phyloP scores from a whole-genome alignment of 2,797 vertebrate genomes.

The Pseudochirops cupreus region DNA sequence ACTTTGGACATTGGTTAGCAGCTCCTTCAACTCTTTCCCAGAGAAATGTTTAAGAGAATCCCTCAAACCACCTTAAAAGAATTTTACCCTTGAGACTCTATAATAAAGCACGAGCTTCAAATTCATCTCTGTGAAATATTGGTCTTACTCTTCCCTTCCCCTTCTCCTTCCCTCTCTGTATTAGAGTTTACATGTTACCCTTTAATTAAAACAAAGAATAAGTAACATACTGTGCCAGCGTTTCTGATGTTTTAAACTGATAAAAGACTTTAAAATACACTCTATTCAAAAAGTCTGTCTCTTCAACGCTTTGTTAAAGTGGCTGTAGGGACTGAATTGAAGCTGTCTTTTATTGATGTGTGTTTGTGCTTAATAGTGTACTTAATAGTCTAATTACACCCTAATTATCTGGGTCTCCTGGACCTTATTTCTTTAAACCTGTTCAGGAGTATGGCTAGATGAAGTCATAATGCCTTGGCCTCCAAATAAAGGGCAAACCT shows the following conservation, averaged over 20 bases:
- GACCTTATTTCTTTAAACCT: not conserved
- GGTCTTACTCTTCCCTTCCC: constrained; percentile 16
- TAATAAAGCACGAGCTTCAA: constrained; percentile 85
- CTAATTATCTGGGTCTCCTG: not conserved
- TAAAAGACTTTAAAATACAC: constrained; percentile 60
- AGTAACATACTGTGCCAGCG: constrained; percentile 73
- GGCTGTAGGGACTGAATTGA: not conserved
- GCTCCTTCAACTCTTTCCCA: constrained; percentile 95
- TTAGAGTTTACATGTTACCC: constrained; percentile 80
- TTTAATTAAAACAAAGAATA: constrained; percentile 65
- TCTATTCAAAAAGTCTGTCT: not conserved
- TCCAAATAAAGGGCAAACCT: not conserved
- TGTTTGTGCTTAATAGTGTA: not conserved
- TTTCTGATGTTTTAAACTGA: constrained; percentile 41
- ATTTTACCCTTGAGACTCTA: constrained; percentile 93
- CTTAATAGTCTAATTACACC: not conserved
- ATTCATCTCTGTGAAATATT: constrained; percentile 55
- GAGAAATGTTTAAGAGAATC: constrained; percentile 97
- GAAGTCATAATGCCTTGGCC: not conserved
- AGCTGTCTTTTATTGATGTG: not conserved
- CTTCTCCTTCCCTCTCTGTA: constrained; percentile 57
- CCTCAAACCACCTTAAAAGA: constrained; percentile 93
- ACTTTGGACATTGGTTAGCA: constrained; percentile 97
- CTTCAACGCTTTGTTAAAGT: constrained; percentile 26
- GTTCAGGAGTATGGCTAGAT: not conserved